Percentiles rank a stretch among this genome's conserved stretches.
Conservation (phyloP, 2,888 invertebrate species). For the Tanypteryx hageni region DNA sequence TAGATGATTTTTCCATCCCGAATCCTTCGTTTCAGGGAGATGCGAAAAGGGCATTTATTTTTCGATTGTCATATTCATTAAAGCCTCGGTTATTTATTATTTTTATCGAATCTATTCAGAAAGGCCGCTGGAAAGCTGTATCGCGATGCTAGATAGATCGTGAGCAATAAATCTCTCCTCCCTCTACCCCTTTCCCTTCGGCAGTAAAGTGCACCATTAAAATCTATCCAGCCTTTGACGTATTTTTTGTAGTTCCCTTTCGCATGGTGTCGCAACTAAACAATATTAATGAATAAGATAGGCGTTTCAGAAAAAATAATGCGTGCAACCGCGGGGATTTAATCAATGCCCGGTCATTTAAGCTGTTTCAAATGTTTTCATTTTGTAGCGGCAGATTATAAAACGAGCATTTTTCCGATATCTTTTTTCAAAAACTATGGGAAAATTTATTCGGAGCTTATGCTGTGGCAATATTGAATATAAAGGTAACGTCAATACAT, state of each 20-base stretch:
- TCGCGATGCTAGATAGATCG: background rate
- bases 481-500: too few species aligned
- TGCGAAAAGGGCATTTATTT: background rate
- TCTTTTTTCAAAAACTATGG: too few species aligned
- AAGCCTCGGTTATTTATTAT: background rate
- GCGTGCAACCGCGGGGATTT: background rate
- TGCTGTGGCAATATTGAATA: too few species aligned
- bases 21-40: too few species aligned
- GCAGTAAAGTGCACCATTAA: constrained; percentile 8
- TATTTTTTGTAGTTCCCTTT: background rate
- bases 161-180: background rate
- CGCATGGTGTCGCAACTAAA: background rate
- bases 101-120: too few species aligned
- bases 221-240: background rate
- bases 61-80: background rate
- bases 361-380: background rate
- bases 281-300: constrained; percentile 5
- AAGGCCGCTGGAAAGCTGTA: background rate
- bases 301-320: background rate
- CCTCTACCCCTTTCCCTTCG: too few species aligned
- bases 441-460: too few species aligned
- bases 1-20: background rate
- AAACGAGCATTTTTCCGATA: background rate
- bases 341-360: background rate
- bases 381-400: background rate